These are phyloP conservation scores for Sorex araneus DNA, from an alignment of 2,113 vertebrate genomes.

Conservation along the genomic window DNA sequence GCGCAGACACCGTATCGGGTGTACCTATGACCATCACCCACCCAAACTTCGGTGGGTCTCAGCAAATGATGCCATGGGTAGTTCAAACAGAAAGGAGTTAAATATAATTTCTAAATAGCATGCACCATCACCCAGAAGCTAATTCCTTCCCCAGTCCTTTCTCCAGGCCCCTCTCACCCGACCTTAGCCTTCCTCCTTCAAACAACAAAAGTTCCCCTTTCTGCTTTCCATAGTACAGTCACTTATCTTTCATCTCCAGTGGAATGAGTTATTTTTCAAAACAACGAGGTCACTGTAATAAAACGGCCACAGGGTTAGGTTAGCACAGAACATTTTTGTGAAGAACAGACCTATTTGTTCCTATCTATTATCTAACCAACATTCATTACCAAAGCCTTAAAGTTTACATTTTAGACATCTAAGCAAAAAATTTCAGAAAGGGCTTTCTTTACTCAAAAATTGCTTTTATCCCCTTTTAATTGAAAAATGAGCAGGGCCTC, in stretches of 20 bases:
- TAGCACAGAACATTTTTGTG: constrained; percentile 70
- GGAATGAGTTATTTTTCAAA: constrained; percentile 76
- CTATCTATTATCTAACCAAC: constrained; percentile 58
- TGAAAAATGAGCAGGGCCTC: constrained; percentile 17
- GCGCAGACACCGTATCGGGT: not conserved
- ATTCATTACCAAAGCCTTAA: constrained; percentile 57
- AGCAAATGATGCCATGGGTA: not conserved
- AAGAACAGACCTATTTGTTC: constrained; percentile 73
- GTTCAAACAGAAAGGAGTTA: not conserved
- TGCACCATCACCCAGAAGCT: not conserved
- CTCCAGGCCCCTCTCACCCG: not conserved
- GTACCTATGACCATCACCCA: not conserved
- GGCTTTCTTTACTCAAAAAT: constrained; percentile 48
- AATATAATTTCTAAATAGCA: not conserved
- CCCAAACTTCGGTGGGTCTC: not conserved
- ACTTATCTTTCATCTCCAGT: constrained; percentile 76
- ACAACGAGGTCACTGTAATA: constrained; percentile 74
- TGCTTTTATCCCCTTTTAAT: constrained; percentile 35
- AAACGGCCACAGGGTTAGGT: constrained; percentile 55
- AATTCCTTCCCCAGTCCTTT: constrained; percentile 38
- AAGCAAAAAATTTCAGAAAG: constrained; percentile 73
- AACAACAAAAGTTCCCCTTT: constrained; percentile 54
- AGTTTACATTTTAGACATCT: constrained; percentile 68
- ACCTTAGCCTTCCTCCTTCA: not conserved
- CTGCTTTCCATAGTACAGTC: not conserved